Percentiles rank a stretch among this genome's conserved stretches.
Evolutionary conservation across 2,888 invertebrate species (phyloP).

Genomic region (Shargacucullia verbasci): DNA sequence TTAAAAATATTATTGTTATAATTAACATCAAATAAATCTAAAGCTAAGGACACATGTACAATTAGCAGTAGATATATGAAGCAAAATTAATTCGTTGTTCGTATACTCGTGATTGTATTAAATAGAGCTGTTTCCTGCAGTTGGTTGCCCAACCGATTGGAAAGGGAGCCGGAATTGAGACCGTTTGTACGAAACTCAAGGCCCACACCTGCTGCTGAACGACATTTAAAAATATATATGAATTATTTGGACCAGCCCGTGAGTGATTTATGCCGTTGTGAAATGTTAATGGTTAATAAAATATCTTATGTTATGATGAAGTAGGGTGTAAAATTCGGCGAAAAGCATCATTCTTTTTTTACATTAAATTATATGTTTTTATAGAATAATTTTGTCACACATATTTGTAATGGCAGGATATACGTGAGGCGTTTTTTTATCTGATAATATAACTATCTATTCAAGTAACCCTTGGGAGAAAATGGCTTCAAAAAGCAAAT

Average conservation of each 20-base stretch:
- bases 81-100: slow-evolving; percentile 55
- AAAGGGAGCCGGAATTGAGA: slow-evolving; percentile 83
- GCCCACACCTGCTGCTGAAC: slow-evolving; percentile 68
- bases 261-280: slow-evolving; percentile 58
- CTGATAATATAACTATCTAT: too few species aligned
- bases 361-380: too few species aligned
- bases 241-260: slow-evolving; percentile 59
- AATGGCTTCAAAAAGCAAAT: too few species aligned
- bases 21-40: slow-evolving; percentile 10
- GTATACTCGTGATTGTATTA: slow-evolving; percentile 69
- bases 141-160: slow-evolving; percentile 75
- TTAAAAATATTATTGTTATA: background rate
- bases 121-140: slow-evolving; percentile 67
- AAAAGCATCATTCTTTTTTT: too few species aligned
- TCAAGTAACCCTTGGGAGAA: too few species aligned
- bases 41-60: slow-evolving; percentile 15
- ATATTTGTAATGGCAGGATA: too few species aligned
- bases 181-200: slow-evolving; percentile 74
- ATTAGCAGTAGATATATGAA: slow-evolving; percentile 17
- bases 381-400: too few species aligned
- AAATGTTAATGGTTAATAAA: slow-evolving; percentile 42
- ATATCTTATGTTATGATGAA: slow-evolving; percentile 29
- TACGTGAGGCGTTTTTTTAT: too few species aligned
- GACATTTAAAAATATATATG: slow-evolving; percentile 70
- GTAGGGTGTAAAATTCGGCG: slow-evolving; percentile 2